Base-by-base conservation (phyloP, 1,140 invertebrate species). In the Archegozetes longisetosus region DNA sequence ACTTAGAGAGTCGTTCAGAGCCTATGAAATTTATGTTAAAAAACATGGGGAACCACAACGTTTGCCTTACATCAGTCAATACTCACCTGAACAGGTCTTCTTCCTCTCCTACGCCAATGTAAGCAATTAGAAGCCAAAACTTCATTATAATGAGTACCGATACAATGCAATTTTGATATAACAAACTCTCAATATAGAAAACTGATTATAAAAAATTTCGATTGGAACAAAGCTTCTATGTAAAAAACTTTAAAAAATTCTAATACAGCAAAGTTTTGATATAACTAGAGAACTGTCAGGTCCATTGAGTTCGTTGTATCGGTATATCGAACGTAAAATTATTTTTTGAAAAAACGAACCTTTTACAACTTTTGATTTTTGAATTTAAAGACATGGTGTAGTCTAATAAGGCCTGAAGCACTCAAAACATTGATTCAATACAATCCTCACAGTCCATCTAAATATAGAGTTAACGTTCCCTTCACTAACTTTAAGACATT, bases 391-490 rank as follows among this genome's bases (percentile, higher is more conserved):
- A 53, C 26, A 20, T 64, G 62, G 62, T 64, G 62, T 40, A 24
- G 32, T 55, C 62, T 57, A 48, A 62, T 24, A 58, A 64, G 64
- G 55, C 62, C 48, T 4, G 52, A 64, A 53, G 3, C 12, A 2
- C 17, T 61, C 6, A 24, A 50, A 47, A 28, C 13, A 13, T 23
- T 27, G 20, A 52, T 62, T 49, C 12, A 29, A 17, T 60, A 29
- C 20, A 69, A 70, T 55, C 57, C 66, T 27, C 70, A 71, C 58
- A 68, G 68, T 54, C 69, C 70, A 20, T 64, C 63, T 6, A 62
- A 60, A 69, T 75, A 64, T 67, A 71, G 76, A 55, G 73, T 76
- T 9, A 72, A 73, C 56, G 76, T 75, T 12, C 71, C 84, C 0
- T 24, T 64, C 0, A 20, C 57, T 3, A 64, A 64, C 46, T 62